Evolutionary conservation across 2,888 invertebrate species (phyloP), one percentile per base, ranked within the genome.

Genomic region (Melanchra persicariae): DNA sequence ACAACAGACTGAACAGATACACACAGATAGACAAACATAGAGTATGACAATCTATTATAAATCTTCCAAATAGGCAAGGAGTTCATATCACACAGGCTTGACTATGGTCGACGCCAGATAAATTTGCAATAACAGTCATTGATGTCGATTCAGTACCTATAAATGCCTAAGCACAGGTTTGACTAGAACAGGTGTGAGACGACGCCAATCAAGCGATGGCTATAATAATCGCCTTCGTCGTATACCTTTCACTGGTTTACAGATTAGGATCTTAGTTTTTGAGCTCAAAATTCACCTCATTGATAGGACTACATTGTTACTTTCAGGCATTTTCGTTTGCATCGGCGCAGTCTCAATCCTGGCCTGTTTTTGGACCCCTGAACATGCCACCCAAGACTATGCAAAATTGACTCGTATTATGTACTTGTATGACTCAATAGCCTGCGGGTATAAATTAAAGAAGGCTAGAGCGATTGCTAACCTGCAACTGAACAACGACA

Each of bases 341-440:
- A 0, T 82, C 0, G 90, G 89, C 0, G 84, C 90, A 0, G 40
- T 66, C 1, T 89, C 93, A 0, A 83, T 95, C 2, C 74, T 91
- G 2, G 19, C 71, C 8, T 95, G 95, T 70, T 9, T 88, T 0
- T 95, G 94, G 94, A 77, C 77, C 0, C 94, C 94, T 0, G 87
- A 91, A 12, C 22, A 84, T 0, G 74, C 88, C 0, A 67, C 64
- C 0, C 52, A 80, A 3, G 94, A 94, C 67, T 90, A 82, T 40
- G 89, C 91, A 75, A 93, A 92, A 68, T 82, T 95, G 3, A 84
- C 85, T 1, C 90, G 94, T 8, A 90, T 95, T 64, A 94, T 94
- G 94, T 95, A 95, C 67, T 83, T 95, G 2, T 95, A 91, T 73
- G 95, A 95, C 60, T 87, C 88, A 1, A 70, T 87, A 1, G 90